Conservation (phyloP, 2,113 vertebrate species). For the Manacus vitellinus region DNA sequence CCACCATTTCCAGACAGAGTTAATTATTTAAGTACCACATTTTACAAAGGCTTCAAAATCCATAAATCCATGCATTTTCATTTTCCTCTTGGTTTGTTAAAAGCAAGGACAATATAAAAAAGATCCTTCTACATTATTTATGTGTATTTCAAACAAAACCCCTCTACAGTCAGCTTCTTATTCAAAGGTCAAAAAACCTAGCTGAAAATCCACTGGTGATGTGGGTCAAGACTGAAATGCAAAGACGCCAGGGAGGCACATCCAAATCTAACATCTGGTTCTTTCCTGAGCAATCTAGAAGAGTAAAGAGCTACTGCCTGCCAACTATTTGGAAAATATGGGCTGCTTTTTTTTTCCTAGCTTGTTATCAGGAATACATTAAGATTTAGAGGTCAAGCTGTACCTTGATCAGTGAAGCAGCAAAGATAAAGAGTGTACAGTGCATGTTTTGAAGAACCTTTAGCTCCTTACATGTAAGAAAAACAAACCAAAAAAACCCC, state of each 20-base stretch:
- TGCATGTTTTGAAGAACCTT: background rate
- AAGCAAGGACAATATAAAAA: background rate
- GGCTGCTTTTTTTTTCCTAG: background rate
- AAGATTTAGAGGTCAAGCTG: background rate
- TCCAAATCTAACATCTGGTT: background rate
- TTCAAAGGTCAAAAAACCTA: background rate
- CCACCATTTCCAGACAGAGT: background rate
- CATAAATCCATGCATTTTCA: background rate
- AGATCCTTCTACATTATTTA: background rate
- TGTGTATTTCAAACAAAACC: background rate
- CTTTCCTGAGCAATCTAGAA: background rate
- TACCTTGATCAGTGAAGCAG: background rate
- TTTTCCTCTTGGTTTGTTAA: background rate
- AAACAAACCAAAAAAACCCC: background rate
- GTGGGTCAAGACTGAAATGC: background rate
- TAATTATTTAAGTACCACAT: slow-evolving; percentile 1
- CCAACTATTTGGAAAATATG: background rate
- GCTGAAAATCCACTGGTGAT: background rate
- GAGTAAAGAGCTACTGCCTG: background rate
- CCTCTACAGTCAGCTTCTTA: background rate
- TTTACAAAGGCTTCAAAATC: background rate
- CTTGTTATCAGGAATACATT: background rate
- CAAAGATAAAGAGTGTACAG: background rate
- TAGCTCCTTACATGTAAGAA: background rate
- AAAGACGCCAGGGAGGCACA: background rate